Evolutionary conservation across 2,113 vertebrate genomes (phyloP), one percentile per base, ranked within the genome.

Genomic region (Nothocercus julius): DNA sequence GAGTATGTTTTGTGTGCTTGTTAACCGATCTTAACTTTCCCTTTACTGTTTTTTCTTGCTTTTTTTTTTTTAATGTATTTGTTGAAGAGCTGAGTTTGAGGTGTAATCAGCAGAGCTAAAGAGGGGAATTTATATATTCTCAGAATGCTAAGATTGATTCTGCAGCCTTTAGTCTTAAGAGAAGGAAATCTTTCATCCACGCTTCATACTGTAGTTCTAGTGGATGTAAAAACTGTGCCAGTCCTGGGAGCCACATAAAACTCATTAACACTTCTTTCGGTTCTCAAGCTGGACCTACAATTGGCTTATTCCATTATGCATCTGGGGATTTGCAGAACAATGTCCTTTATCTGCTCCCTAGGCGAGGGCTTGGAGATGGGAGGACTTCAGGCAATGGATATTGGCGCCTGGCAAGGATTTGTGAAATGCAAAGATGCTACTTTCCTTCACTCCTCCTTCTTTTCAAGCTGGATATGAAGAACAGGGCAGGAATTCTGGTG

Each of bases 201-300:
- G 42, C 78, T 85, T 82, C 75, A 30, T 30, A 24, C 84, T 90
- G 79, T 40, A n/a, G n/a, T 85, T 77, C 25, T 82, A 12, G 25
- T 18, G 47, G 47, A 40, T 9, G 9, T 49, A 82, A 82, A 87
- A 79, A 27, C 22, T 36, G 24, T 68, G 54, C 24, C 24, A 25
- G n/a, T 74, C 25, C 21, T 20, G 17, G 9, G n/a, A 25, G 44
- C 49, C 30, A 15, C 25, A 11, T 15, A 63, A 47, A 27, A 49
- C 16, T 10, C 1, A 0, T 47, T 64, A 85, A 61, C 20, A 5
- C 4, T 36, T 54, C 13, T 64, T 90, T 34, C 1, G 3, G 0
- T 72, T 90, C 64, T 79, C 27, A 61, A 58, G n/a, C 53, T 82
- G 70, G 11, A 28, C 64, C 53, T 79, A 42, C 47, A 61, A 28